These are phyloP conservation scores for Calidris pugnax DNA, from an alignment of 2,113 vertebrate species.

Conservation along the genomic window DNA sequence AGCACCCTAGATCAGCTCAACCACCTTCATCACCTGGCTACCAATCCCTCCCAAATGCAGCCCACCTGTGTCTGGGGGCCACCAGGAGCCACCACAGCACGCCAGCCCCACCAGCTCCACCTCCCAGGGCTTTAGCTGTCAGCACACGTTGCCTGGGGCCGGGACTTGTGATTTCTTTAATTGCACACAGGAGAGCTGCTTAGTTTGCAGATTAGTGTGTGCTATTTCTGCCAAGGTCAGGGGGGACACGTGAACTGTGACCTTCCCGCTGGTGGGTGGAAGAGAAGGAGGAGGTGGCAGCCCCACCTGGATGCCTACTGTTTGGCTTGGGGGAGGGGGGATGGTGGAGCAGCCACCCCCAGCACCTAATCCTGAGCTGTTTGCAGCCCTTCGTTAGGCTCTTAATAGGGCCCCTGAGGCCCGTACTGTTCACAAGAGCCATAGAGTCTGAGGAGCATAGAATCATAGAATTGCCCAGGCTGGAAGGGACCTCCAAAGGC, in stretches of 20 bases:
- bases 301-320: background rate
- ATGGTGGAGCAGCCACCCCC: rapidly evolving
- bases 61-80: background rate
- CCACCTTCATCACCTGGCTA: background rate
- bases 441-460: rapidly evolving
- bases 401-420: background rate
- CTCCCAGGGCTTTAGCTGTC: background rate
- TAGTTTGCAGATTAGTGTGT: background rate
- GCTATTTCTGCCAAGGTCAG: conserved; percentile 54
- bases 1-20: background rate
- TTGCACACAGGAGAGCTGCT: conserved; percentile 48
- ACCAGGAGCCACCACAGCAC: background rate
- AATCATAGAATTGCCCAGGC: no score
- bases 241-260: conserved; percentile 46
- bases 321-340: background rate
- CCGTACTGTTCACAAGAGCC: rapidly evolving
- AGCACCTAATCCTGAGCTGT: background rate
- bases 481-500: no score
- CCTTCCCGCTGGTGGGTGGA: background rate
- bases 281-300: background rate
- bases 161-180: conserved; percentile 42
- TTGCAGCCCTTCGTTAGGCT: background rate
- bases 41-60: background rate
- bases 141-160: background rate
- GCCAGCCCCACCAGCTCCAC: background rate